Conservation (phyloP, 2,113 vertebrate species). For the Myanophis thanlyinensis region DNA sequence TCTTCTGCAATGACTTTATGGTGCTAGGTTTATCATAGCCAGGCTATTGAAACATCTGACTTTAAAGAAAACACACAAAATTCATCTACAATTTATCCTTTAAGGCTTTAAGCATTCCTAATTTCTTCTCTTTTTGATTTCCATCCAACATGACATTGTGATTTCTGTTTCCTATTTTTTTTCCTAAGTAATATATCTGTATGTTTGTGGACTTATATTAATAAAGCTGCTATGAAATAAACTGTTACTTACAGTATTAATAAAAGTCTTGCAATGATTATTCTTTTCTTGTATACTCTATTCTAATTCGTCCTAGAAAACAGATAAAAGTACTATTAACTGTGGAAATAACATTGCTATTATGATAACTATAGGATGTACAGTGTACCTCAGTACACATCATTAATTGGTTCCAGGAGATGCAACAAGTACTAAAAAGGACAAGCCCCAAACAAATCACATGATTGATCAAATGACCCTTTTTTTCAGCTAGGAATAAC, state of each 20-base stretch:
- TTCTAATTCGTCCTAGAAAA: slow-evolving; percentile 6
- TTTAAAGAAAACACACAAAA: slow-evolving; percentile 45
- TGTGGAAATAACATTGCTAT: not conserved
- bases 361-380: not conserved
- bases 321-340: not conserved
- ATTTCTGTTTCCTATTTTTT: slow-evolving; percentile 40
- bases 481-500: too few species aligned
- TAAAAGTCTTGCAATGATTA: not conserved
- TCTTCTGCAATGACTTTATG: slow-evolving; percentile 79
- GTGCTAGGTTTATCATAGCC: slow-evolving; percentile 65
- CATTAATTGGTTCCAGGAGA: not conserved
- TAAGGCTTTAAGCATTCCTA: slow-evolving; percentile 44
- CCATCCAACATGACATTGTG: slow-evolving; percentile 37
- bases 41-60: slow-evolving; percentile 67
- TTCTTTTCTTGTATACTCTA: not conserved
- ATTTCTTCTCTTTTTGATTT: slow-evolving; percentile 37
- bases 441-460: not conserved
- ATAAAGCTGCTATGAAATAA: slow-evolving; percentile 33
- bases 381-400: not conserved
- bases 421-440: not conserved
- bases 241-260: not conserved
- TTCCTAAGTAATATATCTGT: slow-evolving; percentile 45
- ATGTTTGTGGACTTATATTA: not conserved
- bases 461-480: not conserved
- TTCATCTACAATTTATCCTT: slow-evolving; percentile 49